Conservation (phyloP, 1,140 invertebrate genomes). For the Drosophila murphyi region DNA sequence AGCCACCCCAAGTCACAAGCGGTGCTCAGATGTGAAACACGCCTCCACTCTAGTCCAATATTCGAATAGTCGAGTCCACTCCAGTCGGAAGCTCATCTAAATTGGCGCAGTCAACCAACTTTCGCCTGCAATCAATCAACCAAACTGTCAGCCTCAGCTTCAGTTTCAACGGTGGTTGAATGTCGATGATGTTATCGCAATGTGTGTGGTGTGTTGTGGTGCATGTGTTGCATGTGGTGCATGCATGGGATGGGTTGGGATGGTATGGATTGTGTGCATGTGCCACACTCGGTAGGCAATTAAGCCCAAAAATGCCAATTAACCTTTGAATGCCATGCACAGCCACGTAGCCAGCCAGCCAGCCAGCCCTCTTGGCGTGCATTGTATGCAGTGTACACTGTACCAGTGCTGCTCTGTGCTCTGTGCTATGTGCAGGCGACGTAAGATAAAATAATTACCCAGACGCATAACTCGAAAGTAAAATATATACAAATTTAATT, state of each 20-base stretch:
- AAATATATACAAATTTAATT: constrained; percentile 73
- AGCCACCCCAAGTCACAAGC: not conserved
- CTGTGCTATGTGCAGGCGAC: constrained; percentile 29
- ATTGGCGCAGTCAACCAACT: constrained; percentile 35
- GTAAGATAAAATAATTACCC: constrained; percentile 82
- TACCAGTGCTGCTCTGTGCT: constrained; percentile 5
- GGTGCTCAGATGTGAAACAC: not conserved
- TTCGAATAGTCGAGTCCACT: not conserved
- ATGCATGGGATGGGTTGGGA: no score
- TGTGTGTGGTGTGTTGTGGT: constrained; percentile 18
- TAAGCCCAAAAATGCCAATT: constrained; percentile 80
- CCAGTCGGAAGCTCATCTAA: constrained; percentile 17
- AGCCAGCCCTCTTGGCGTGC: constrained; percentile 16
- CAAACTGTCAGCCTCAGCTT: constrained; percentile 39
- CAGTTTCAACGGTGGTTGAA: constrained; percentile 10
- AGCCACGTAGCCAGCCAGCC: constrained; percentile 57
- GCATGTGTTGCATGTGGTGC: constrained; percentile 5
- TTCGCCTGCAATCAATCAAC: constrained; percentile 70
- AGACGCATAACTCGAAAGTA: constrained; percentile 82
- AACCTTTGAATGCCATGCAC: constrained; percentile 81
- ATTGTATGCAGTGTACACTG: constrained; percentile 36
- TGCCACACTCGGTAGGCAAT: constrained; percentile 69
- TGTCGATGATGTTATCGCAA: constrained; percentile 47
- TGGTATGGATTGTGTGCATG: constrained; percentile 29
- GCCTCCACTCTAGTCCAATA: no score